phyloP scores from a whole-genome alignment of 2,888 invertebrate species.

The Theretra japonica region DNA sequence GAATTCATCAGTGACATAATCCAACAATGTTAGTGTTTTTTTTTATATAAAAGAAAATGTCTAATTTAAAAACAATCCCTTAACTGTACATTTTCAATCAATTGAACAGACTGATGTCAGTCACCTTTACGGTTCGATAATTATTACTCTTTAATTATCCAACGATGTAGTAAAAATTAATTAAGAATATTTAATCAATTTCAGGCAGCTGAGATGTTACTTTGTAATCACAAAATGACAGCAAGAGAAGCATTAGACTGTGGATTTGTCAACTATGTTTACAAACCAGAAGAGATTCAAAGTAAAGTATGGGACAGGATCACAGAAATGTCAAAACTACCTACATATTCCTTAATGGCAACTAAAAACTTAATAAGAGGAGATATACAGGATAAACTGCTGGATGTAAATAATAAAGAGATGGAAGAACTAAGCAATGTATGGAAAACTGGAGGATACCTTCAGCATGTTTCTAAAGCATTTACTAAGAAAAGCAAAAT shows the following conservation, averaged over 20 bases:
- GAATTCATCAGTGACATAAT: no score
- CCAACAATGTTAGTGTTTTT: no score
- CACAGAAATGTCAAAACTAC: constrained; percentile 81
- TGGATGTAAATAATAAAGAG: constrained; percentile 88
- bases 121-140: no score
- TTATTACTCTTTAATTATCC: no score
- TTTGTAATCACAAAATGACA: constrained; percentile 90
- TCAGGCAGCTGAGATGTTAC: constrained; percentile 85
- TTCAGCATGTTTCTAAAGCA: constrained; percentile 30
- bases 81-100: no score
- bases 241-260: constrained; percentile 91
- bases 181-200: constrained; percentile 39
- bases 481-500: constrained; percentile 50
- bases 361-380: constrained; percentile 89
- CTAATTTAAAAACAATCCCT: no score
- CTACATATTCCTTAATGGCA: constrained; percentile 84
- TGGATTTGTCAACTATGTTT: constrained; percentile 92
- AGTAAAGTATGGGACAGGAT: constrained; percentile 85
- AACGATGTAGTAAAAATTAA: background rate
- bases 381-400: constrained; percentile 85
- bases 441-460: constrained; percentile 87
- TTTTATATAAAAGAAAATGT: no score
- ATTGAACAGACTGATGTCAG: no score
- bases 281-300: constrained; percentile 86
- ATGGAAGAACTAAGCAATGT: constrained; percentile 86